A percentile compares a stretch with the other conserved stretches of the same genome.
phyloP scores from a whole-genome alignment of 64 coral and sea anemone genomes.

The Stichodactyla helianthus region DNA sequence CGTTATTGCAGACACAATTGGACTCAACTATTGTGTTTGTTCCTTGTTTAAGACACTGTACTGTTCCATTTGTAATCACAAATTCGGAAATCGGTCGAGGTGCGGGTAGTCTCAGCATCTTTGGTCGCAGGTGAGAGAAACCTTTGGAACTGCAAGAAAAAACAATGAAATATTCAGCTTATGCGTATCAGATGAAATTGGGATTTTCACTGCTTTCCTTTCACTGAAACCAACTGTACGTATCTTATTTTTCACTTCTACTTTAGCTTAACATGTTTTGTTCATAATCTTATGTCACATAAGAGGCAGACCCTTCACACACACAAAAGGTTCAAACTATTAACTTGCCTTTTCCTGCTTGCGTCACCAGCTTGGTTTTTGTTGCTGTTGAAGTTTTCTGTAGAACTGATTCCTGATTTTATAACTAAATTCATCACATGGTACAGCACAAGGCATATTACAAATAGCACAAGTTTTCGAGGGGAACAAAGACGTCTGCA shows the following conservation, averaged over 20 bases:
- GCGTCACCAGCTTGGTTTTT: neutral
- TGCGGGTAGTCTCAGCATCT: neutral
- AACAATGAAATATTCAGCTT: neutral
- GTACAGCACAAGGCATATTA: neutral
- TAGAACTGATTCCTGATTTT: neutral
- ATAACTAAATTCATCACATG: neutral
- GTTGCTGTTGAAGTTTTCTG: neutral
- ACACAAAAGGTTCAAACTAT: too few relatives aligned
- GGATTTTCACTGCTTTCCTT: too few relatives aligned
- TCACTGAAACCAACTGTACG: too few relatives aligned
- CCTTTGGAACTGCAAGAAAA: slow-evolving; percentile 12
- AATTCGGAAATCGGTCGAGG: neutral
- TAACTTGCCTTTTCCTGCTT: too few relatives aligned
- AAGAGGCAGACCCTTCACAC: too few relatives aligned
- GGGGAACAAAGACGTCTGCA: slow-evolving; percentile 10
- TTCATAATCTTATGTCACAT: too few relatives aligned
- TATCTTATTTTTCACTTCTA: too few relatives aligned
- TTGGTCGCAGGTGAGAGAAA: neutral
- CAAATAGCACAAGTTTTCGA: neutral
- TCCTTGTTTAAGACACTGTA: neutral
- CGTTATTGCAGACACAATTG: neutral
- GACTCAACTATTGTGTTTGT: neutral
- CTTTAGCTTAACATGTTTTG: too few relatives aligned
- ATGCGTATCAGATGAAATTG: too few relatives aligned
- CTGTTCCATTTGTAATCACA: neutral